Base-by-base conservation (phyloP, 2,113 vertebrate species). In the Psittacus erithacus region DNA sequence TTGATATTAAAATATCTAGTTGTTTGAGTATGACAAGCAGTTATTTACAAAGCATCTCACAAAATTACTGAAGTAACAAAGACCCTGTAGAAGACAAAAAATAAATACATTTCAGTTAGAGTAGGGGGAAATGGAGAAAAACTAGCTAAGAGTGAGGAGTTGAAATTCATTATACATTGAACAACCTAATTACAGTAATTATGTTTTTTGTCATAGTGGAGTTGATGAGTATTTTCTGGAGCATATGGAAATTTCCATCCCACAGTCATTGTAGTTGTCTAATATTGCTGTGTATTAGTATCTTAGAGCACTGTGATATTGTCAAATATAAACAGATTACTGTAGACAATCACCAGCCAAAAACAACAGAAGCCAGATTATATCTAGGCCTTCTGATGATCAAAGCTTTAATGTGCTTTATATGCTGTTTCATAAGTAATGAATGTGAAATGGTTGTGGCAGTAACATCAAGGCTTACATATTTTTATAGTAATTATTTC, bases 401-500 rank as follows among this genome's bases (percentile, higher is more conserved):
- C 93, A 96, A 93, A 96, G 94, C 71, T 95, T 97, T 90, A 97
- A 63, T 94, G 68, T 4, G 41, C 69, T 94, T 95, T 91, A 90
- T 95, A 41, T 70, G 33, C 78, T 86, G 17, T 85, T 97, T 97
- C 93, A 95, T 97, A 96, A 97, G 96, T 96, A 97, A 96, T 96
- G 84, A 95, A 97, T 96, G 91, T 90, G 69, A 93, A 98, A 95
- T 77, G 28, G 49, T 80, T 96, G 69, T 95, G 60, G 53, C 76
- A 92, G 65, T 65, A 95, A 92, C 84, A 95, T 73, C 74, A 87
- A 97, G 81, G 81, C 94, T 95, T 93, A 93, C 75, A 81, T 96
- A 87, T 79, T 93, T 69, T 93, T 89, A 27, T 43, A 96, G 73
- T 93, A 96, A 97, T 97, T 96, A 95, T 95, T 88, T 95, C 92